phyloP scores from a whole-genome alignment of 2,113 vertebrate species.

The Pollimyrus isidori region DNA sequence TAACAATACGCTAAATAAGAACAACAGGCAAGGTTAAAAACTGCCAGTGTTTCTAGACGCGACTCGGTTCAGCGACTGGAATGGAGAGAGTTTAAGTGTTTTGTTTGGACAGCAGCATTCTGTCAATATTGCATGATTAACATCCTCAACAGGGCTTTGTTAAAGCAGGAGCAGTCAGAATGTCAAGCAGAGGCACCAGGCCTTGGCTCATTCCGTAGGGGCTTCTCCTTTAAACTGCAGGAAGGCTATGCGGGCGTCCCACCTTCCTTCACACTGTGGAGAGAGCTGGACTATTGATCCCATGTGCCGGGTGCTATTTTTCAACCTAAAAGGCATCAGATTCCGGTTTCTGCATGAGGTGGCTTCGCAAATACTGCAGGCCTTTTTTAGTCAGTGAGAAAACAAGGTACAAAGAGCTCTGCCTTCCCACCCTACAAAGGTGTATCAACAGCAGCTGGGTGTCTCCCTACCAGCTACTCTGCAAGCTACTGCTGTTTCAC shows the following conservation, averaged over 20 bases:
- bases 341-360: not conserved
- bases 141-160: not conserved
- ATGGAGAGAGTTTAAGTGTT: not conserved
- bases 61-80: not conserved
- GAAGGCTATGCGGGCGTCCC: not conserved
- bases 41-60: not conserved
- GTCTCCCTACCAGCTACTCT: not conserved
- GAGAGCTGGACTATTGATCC: not conserved
- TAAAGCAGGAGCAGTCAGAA: not conserved
- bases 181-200: not conserved
- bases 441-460: not conserved
- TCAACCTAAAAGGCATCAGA: not conserved
- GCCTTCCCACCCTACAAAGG: not conserved
- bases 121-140: not conserved
- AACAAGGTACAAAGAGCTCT: not conserved
- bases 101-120: not conserved
- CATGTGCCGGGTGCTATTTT: not conserved
- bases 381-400: not conserved
- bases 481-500: not conserved
- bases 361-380: not conserved
- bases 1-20: not conserved
- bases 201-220: not conserved
- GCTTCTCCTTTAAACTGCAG: not conserved
- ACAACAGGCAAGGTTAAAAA: not conserved
- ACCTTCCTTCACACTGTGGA: not conserved